phyloP scores from a whole-genome alignment of 2,113 vertebrate genomes.

The Tiliqua scincoides region DNA sequence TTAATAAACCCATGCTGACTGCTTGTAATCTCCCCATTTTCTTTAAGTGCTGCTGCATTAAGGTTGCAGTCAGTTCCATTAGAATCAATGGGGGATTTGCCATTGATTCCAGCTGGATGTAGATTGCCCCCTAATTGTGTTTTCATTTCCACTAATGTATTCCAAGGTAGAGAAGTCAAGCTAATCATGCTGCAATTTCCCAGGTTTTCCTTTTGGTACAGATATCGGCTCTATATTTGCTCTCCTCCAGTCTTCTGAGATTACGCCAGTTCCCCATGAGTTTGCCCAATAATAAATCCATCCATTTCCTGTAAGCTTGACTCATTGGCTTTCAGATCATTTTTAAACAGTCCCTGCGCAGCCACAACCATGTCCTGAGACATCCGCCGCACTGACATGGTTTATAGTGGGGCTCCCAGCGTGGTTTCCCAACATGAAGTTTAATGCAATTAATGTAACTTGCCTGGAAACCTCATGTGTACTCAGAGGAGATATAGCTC shows the following conservation, averaged over 20 bases:
- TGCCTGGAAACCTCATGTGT: background rate
- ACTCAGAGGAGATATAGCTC: background rate
- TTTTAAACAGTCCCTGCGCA: background rate
- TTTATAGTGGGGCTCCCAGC: background rate
- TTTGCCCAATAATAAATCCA: conserved; percentile 4
- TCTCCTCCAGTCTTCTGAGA: background rate
- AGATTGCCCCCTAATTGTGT: conserved; percentile 14
- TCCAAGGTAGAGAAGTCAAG: background rate
- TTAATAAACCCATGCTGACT: conserved; percentile 10
- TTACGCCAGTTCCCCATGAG: background rate
- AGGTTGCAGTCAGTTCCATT: conserved; percentile 4
- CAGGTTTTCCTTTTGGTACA: background rate
- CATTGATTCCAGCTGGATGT: background rate
- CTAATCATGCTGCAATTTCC: background rate
- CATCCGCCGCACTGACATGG: background rate
- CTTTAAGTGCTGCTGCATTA: conserved; percentile 28
- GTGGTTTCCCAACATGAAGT: background rate
- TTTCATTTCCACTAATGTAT: conserved; percentile 17
- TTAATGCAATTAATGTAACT: background rate
- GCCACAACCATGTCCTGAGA: background rate
- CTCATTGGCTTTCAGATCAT: background rate
- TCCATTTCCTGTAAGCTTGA: background rate
- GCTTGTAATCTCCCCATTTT: conserved; percentile 21
- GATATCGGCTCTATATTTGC: background rate
- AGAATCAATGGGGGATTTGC: conserved; percentile 8